These are phyloP conservation scores for Arctocebus calabarensis DNA, from an alignment of 2,797 vertebrate species.

Conservation along the genomic window DNA sequence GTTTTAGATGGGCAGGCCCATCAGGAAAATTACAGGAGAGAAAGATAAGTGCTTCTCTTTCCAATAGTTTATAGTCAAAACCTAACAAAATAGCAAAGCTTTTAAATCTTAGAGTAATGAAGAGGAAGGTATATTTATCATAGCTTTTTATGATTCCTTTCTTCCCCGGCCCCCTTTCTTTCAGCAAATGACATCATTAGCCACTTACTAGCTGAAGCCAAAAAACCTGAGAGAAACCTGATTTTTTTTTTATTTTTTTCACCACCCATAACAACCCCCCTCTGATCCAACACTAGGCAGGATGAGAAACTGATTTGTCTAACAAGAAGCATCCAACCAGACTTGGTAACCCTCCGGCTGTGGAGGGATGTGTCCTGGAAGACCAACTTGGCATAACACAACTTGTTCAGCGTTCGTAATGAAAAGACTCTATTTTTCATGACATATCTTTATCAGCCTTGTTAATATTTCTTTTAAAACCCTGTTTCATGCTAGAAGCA, in stretches of 20 bases:
- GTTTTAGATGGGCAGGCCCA: neutral
- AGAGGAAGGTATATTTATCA: neutral
- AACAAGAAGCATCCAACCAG: neutral
- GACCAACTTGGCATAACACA: neutral
- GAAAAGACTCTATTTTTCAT: neutral
- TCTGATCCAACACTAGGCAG: neutral
- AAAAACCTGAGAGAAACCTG: neutral
- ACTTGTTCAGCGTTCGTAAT: neutral
- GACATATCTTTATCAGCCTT: neutral
- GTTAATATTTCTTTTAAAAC: neutral
- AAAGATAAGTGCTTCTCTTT: neutral
- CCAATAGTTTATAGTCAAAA: conserved; percentile 13
- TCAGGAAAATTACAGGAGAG: neutral
- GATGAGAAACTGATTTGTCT: neutral
- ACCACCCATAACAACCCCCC: neutral
- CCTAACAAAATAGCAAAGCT: neutral
- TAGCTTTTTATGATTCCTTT: neutral
- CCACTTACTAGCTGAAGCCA: neutral
- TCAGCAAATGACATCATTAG: neutral
- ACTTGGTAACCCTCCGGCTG: neutral
- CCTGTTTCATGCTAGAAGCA: neutral
- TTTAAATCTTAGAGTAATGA: neutral
- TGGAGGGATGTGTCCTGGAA: neutral
- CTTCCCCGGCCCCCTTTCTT: neutral
- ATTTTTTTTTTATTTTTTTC: neutral